These are phyloP conservation scores for Chiroxiphia lanceolata DNA, from an alignment of 2,797 vertebrate species.

Conservation along the genomic window DNA sequence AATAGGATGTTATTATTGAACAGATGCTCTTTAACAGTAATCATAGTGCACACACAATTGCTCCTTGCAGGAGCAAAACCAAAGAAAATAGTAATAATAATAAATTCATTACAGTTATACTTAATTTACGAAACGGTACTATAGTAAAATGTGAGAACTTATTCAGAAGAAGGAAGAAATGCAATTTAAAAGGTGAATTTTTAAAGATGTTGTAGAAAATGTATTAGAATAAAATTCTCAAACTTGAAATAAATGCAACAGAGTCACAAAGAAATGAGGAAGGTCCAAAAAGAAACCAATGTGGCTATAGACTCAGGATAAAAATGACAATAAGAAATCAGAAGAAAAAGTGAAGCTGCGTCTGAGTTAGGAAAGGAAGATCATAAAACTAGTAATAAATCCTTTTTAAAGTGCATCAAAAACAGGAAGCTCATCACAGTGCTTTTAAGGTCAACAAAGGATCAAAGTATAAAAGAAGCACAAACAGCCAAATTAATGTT, in stretches of 20 bases:
- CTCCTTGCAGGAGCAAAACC: not conserved
- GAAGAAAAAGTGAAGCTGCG: not conserved
- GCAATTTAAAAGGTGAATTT: not conserved
- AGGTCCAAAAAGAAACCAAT: not conserved
- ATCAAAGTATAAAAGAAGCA: not conserved
- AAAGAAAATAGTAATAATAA: not conserved
- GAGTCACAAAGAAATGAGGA: not conserved
- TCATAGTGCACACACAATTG: not conserved
- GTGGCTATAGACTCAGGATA: not conserved
- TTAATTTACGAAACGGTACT: not conserved
- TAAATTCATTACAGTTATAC: not conserved
- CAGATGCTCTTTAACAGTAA: not conserved
- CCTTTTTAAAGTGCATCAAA: not conserved
- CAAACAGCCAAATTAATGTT: not conserved
- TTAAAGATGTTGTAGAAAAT: not conserved
- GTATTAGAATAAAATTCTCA: not conserved
- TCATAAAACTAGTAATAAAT: not conserved
- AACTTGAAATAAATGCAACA: not conserved
- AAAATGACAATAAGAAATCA: not conserved
- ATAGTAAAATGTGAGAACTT: not conserved
- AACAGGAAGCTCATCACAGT: not conserved
- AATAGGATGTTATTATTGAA: not conserved
- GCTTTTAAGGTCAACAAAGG: not conserved
- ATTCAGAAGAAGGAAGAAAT: not conserved
- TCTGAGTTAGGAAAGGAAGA: not conserved